Evolutionary conservation across 2,797 vertebrate genomes (phyloP), one percentile per base, ranked within the genome.

Genomic region (Sphenopsis melanotis): DNA sequence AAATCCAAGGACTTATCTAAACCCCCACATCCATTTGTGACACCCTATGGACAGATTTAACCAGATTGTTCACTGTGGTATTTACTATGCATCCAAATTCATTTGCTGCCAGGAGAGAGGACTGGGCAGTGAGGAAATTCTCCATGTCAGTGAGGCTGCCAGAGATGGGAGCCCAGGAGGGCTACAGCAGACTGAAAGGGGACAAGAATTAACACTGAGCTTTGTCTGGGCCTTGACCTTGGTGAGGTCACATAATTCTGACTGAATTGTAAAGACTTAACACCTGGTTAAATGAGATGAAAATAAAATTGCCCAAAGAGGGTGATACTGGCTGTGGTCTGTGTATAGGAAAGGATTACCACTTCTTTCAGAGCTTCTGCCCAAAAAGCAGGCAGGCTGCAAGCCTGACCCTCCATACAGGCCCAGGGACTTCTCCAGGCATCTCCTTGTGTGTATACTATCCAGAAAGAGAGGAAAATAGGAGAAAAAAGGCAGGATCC

Each of bases 141-240:
- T 72, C 47, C 4, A 0, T 12, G 11, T 59, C 37, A 49, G 13
- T 46, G n/a, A 36, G 29, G 4, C 18, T 47, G 18, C 30, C 14
- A 26, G 66, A 47, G 10, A 12, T 1, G 1, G 59, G 29, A 49
- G 16, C 7, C 21, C 19, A 27, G 32, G 12, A 27, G 5, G 16
- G 19, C 32, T 41, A 3, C 4, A 24, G 29, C 0, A 41, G 41
- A 7, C 44, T 29, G 17, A 14, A 17, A 41, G 22, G 3, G 11
- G n/a, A 26, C 10, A 81, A 49, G 44, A 72, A 44, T 27, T 42
- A 39, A 34, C n/a, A 30, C 1, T 7, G 36, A 22, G 8, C 36
- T 66, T 74, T 53, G 5, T n/a, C 16, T 41, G 49, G 22, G 13
- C 2, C 0, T 32, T 50, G 39, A 53, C 29, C 11, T 36, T 46